Evolutionary conservation across 2,797 vertebrate genomes (phyloP).

Genomic region (Syngnathus acus): DNA sequence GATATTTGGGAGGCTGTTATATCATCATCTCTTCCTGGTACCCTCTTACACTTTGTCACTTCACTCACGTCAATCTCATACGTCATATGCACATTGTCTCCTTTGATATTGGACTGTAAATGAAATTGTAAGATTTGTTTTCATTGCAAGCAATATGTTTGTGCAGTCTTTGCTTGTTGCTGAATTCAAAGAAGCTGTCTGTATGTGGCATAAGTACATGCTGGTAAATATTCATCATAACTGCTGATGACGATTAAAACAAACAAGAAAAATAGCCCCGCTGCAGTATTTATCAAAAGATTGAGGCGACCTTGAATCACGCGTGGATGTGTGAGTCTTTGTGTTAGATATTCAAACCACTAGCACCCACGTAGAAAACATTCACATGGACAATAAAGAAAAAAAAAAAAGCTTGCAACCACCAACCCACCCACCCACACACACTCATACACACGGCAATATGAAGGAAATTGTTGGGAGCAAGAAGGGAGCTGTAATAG

Average conservation of each 20-base stretch:
- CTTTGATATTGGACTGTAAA: not conserved
- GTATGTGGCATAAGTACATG: not conserved
- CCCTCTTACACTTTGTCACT: constrained; percentile 29
- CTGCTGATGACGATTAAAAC: not conserved
- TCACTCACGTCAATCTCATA: constrained; percentile 27
- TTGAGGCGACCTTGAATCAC: constrained; percentile 34
- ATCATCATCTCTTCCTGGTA: constrained; percentile 44
- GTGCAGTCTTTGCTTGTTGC: not conserved
- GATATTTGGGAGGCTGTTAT: constrained; percentile 50
- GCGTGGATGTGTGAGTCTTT: constrained; percentile 4
- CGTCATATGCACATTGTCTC: constrained; percentile 5
- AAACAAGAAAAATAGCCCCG: not conserved
- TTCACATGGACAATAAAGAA: constrained; percentile 12
- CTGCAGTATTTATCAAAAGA: not conserved
- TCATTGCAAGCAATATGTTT: too few species aligned
- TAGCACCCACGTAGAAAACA: constrained; percentile 39
- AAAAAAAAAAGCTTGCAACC: constrained; percentile 22
- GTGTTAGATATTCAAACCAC: constrained; percentile 39
- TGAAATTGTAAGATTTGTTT: not conserved
- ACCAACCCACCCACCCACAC: constrained; percentile 6
- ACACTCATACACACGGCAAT: constrained; percentile 13
- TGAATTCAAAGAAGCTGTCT: too few species aligned
- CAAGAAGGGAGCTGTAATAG: not conserved
- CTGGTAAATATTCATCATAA: not conserved
- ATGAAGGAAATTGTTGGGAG: constrained; percentile 8